Base-by-base conservation (phyloP, 2,888 invertebrate species). In the Noctuana brunneofusca region DNA sequence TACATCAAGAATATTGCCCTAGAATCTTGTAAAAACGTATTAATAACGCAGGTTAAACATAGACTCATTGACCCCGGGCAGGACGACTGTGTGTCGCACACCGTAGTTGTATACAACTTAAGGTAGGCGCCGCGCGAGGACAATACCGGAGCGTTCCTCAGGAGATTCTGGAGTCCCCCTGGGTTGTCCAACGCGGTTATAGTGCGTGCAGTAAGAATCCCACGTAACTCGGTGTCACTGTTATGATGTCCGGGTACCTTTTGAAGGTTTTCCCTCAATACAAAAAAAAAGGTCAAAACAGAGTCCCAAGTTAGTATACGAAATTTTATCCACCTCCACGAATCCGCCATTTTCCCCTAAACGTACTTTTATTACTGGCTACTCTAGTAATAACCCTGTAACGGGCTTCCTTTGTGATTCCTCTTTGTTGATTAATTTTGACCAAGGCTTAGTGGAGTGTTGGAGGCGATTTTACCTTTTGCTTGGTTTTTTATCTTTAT, bases 341-440 rank as follows among this genome's bases (percentile, higher is more conserved):
- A 41, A 41, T 41, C 35, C 55, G 22, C 55, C 16, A 30, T 43
- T 55, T 14, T 55, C 41, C 18, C 55, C 43, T 55, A 43, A 55
- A 55, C 55, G 41, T 35, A 32, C 24, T 50, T 41, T 52, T 48
- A 52, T 58, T 52, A 18, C 50, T 58, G 50, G 58, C 50, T 53
- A 43, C 53, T 41, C 59, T 59, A 46, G 43, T 30, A 53, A 59
- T 59, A 43, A 20, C 30, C 32, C 43, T 53, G 22, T 48, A 32
- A 59, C 30, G 14, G 79, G 83, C 75, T 83, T 83, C 83, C 69
- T 71, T 71, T 74, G 73, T 73, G 71, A 79, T 79, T 75, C 72
- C 71, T 80, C 73, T 80, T 81, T 82, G 83, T 49, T 49, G 49
- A 84, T 86, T 84, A 84, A 81, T 79, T 83, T 78, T 72, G 68